Percentiles rank a stretch among this genome's conserved stretches.
phyloP scores from a whole-genome alignment of 2,888 invertebrate species.

The Polyploca ridens region DNA sequence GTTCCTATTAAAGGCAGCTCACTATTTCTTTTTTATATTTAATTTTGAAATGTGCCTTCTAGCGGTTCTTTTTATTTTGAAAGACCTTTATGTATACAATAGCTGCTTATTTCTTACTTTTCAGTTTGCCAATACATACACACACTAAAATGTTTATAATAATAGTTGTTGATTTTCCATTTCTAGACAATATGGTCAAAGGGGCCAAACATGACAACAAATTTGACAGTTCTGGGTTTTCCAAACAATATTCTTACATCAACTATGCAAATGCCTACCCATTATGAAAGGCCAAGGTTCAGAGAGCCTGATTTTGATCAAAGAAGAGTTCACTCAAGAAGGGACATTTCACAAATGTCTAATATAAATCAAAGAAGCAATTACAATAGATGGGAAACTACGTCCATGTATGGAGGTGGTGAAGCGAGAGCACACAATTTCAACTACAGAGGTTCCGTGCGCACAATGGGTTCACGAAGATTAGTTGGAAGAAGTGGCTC shows the following conservation, averaged over 20 bases:
- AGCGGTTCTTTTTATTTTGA: no score
- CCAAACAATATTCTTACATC: constrained; percentile 39
- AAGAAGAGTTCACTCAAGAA: constrained; percentile 40
- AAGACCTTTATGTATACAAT: no score
- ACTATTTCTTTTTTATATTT: no score
- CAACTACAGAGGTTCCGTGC: constrained; percentile 26
- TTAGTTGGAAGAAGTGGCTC: constrained; percentile 33
- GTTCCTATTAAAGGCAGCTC: no score
- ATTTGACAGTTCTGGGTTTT: constrained; percentile 28
- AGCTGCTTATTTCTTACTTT: no score
- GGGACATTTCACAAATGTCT: constrained; percentile 20
- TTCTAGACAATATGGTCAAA: constrained; percentile 59
- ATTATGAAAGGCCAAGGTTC: constrained; percentile 36
- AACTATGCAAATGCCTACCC: constrained; percentile 52
- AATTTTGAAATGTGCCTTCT: no score
- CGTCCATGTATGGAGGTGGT: constrained; percentile 57
- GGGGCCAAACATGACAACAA: constrained; percentile 53
- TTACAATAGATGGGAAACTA: constrained; percentile 39
- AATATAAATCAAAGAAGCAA: constrained; percentile 51
- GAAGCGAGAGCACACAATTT: constrained; percentile 43
- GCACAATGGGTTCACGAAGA: constrained; percentile 39
- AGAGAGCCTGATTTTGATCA: constrained; percentile 49
- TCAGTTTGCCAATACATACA: no score
- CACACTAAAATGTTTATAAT: no score
- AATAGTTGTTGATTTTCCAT: not conserved